Conservation (phyloP, 2,797 vertebrate species). For the Natrix natrix region DNA sequence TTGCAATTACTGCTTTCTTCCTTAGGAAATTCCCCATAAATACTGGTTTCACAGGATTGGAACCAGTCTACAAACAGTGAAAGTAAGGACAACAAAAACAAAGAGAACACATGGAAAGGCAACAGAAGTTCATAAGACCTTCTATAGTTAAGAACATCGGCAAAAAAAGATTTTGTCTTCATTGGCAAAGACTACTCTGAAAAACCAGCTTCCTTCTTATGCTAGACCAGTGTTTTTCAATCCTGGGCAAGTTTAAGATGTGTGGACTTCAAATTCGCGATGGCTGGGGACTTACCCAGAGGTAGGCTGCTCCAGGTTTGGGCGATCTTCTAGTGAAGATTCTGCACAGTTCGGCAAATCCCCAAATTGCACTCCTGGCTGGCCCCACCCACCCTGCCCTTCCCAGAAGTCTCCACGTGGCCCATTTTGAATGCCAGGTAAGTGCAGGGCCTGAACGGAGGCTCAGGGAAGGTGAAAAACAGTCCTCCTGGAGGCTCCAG, state of each 20-base stretch:
- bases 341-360: too few species aligned
- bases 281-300: not conserved
- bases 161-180: not conserved
- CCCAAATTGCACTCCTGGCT: too few species aligned
- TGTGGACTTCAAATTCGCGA: not conserved
- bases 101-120: not conserved
- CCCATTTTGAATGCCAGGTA: too few species aligned
- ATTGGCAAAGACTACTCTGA: not conserved
- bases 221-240: not conserved
- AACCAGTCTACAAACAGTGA: not conserved
- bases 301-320: too few species aligned
- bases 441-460: too few species aligned
- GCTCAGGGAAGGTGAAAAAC: too few species aligned
- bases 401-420: too few species aligned
- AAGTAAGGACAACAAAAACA: not conserved
- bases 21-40: slow-evolving; percentile 11
- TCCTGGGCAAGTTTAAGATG: not conserved
- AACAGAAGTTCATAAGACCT: not conserved
- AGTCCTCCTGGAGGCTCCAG: too few species aligned
- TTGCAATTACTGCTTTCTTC: slow-evolving; percentile 19
- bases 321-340: too few species aligned
- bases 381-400: too few species aligned
- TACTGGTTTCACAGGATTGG: not conserved
- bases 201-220: not conserved
- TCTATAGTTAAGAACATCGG: not conserved